Percentiles rank a stretch among this genome's conserved stretches.
These are phyloP conservation scores for Pitangus sulphuratus DNA, from an alignment of 2,797 vertebrate genomes.

Conservation along the genomic window DNA sequence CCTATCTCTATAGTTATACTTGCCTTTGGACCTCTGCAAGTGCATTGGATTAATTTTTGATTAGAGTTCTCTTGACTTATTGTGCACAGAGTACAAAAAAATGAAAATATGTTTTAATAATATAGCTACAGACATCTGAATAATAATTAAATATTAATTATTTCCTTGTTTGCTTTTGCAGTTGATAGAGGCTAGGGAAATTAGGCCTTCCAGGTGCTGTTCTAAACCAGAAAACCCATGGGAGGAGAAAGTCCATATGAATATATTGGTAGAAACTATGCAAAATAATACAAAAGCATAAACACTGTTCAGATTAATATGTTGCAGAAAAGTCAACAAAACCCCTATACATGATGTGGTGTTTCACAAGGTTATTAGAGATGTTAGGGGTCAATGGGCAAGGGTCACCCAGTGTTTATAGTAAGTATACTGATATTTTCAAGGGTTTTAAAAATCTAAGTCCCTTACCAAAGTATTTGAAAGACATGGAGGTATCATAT, in stretches of 20 bases:
- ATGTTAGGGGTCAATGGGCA: background rate
- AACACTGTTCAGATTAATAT: background rate
- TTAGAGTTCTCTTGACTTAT: background rate
- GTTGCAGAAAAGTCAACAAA: background rate
- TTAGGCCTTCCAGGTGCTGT: background rate
- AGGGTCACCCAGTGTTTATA: background rate
- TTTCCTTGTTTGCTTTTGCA: background rate
- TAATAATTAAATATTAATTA: background rate
- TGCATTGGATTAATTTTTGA: background rate
- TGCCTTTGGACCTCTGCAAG: background rate
- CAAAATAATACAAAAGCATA: background rate
- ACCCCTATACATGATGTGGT: background rate
- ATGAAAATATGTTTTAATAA: background rate
- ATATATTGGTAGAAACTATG: background rate
- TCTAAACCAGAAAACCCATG: background rate
- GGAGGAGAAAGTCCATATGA: background rate
- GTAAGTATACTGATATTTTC: background rate
- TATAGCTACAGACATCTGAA: background rate
- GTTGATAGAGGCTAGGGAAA: background rate
- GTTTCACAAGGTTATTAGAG: background rate
- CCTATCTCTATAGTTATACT: background rate
- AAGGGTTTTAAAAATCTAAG: background rate
- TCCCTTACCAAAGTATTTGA: background rate
- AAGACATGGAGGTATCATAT: background rate
- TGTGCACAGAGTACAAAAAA: background rate